Percentiles rank a stretch among this genome's conserved stretches.
Conservation (phyloP, 2,113 vertebrate genomes). For the Thoracochromis brauschi region DNA sequence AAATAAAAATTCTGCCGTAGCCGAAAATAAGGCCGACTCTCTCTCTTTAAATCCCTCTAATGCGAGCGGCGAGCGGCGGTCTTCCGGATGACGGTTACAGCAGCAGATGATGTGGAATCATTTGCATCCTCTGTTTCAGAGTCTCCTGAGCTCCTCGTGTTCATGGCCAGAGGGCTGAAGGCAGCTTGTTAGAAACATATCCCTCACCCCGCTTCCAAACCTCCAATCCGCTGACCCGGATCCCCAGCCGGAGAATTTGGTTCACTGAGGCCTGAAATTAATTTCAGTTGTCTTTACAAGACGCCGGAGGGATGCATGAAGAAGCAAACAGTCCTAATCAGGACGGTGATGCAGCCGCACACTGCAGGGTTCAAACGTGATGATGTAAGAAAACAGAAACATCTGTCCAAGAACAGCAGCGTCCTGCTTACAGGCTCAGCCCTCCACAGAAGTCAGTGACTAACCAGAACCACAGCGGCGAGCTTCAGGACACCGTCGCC, state of each 20-base stretch:
- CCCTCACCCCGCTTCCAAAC: background rate
- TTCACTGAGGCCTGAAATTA: conserved; percentile 60
- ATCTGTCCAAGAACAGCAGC: background rate
- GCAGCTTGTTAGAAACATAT: conserved; percentile 32
- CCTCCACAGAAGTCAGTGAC: background rate
- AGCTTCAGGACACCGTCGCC: background rate
- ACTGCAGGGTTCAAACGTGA: background rate
- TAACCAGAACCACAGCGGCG: background rate
- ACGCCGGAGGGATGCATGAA: conserved; percentile 7
- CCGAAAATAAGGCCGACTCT: rapidly evolving
- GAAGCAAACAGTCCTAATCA: background rate
- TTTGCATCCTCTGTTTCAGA: background rate
- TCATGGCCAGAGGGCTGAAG: background rate
- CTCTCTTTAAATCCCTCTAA: background rate
- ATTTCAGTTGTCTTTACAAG: conserved; percentile 43
- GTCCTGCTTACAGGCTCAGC: background rate
- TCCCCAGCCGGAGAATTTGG: conserved; percentile 26
- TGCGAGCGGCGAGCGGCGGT: background rate
- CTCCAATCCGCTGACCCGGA: background rate
- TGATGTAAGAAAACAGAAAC: background rate
- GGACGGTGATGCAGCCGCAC: background rate
- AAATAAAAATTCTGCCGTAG: background rate
- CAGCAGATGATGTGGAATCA: background rate
- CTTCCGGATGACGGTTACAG: background rate
- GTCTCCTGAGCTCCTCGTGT: background rate